Percentiles rank a stretch among this genome's conserved stretches.
Evolutionary conservation across 2,888 invertebrate genomes (phyloP).

Genomic region (Euclidia mi): DNA sequence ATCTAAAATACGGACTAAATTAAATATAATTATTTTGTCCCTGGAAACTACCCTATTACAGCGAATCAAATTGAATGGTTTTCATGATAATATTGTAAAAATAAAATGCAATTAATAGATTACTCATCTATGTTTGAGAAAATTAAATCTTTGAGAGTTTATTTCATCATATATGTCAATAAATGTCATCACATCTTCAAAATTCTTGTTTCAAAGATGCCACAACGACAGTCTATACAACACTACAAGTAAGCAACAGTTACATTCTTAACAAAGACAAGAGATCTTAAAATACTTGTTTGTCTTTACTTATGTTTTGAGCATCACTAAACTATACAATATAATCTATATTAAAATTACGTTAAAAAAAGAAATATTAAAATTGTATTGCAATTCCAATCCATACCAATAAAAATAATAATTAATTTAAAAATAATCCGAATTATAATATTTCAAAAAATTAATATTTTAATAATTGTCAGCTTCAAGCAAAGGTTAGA

Average conservation of each 20-base stretch:
- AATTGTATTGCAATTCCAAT: constrained; percentile 65
- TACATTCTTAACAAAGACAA: constrained; percentile 50
- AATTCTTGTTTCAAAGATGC: no score
- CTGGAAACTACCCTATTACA: no score
- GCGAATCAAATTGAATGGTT: no score
- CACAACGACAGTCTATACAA: constrained; percentile 40
- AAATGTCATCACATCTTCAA: no score
- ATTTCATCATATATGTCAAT: no score
- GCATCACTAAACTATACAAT: constrained; percentile 70
- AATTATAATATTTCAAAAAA: constrained; percentile 47
- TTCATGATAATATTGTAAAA: no score
- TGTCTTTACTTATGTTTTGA: constrained; percentile 77
- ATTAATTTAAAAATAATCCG: constrained; percentile 49
- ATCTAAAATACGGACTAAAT: no score
- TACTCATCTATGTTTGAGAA: no score
- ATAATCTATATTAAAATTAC: constrained; percentile 53
- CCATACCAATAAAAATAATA: constrained; percentile 59
- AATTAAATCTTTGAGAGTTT: no score
- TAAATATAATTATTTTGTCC: no score
- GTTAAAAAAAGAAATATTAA: constrained; percentile 57
- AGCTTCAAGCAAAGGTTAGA: constrained; percentile 55
- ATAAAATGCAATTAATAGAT: no score
- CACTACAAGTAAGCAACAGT: constrained; percentile 40
- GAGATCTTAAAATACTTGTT: constrained; percentile 62
- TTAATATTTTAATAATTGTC: constrained; percentile 28